Percentiles rank a stretch among this genome's conserved stretches.
These are phyloP conservation scores for Temnopleurus reevesii DNA, from an alignment of 53 echinoderm and acorn worm species.

Conservation along the genomic window DNA sequence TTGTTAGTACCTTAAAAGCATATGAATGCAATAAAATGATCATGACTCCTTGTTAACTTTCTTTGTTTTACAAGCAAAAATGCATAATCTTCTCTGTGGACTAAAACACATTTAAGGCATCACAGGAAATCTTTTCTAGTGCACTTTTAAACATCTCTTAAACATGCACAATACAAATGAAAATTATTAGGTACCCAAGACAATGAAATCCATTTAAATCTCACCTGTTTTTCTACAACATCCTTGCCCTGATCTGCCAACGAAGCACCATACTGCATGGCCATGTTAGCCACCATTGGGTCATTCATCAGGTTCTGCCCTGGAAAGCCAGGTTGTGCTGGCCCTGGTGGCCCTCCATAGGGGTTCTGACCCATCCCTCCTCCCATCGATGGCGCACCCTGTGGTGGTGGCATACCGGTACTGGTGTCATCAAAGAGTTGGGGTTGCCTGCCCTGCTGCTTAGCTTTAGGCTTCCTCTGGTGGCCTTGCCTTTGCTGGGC, in stretches of 20 bases:
- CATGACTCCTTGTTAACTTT: no score
- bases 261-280: conserved; percentile 97
- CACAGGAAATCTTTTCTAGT: no score
- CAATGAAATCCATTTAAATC: no score
- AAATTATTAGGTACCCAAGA: no score
- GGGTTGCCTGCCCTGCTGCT: conserved; percentile 83
- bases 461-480: conserved; percentile 69
- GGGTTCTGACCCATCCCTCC: conserved; percentile 56
- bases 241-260: conserved; percentile 94
- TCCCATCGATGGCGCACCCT: conserved; percentile 18
- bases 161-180: no score
- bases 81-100: no score
- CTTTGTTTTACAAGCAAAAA: no score
- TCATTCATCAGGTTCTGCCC: conserved; percentile 92
- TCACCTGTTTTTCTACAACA: conserved; percentile 91
- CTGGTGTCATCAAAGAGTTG: conserved; percentile 97
- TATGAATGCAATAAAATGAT: no score
- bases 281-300: conserved; percentile 99
- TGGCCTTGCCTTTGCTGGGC: conserved; percentile 71
- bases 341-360: conserved; percentile 66
- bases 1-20: no score
- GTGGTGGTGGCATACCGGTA: conserved; percentile 61
- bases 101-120: no score
- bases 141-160: no score
- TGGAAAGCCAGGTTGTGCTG: conserved; percentile 64